Percentiles rank a stretch among this genome's conserved stretches.
These are phyloP conservation scores for Leptothorax acervorum DNA, from an alignment of 2,888 invertebrate genomes.

Conservation along the genomic window DNA sequence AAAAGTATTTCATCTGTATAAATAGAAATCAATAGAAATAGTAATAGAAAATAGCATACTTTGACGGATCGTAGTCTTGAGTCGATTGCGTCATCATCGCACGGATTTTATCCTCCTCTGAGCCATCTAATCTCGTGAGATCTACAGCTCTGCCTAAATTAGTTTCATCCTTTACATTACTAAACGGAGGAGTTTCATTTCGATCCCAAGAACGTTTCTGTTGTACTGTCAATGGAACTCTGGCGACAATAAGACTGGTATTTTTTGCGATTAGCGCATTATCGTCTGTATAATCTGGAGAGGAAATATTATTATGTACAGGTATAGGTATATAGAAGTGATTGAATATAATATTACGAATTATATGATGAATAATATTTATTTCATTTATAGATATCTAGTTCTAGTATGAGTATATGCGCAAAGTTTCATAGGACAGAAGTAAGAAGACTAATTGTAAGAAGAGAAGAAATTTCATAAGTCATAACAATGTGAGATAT, in stretches of 20 bases:
- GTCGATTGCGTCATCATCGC: slow-evolving; percentile 99
- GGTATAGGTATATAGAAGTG: too few relatives aligned
- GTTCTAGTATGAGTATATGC: background rate
- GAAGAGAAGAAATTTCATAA: too few relatives aligned
- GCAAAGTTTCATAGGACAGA: background rate
- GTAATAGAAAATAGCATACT: slow-evolving; percentile 90
- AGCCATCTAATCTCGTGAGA: slow-evolving; percentile 95
- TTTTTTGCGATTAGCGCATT: slow-evolving; percentile 98
- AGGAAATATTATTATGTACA: too few relatives aligned
- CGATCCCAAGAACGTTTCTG: slow-evolving; percentile 93
- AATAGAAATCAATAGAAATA: background rate
- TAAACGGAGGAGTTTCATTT: slow-evolving; percentile 79
- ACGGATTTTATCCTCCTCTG: slow-evolving; percentile 98
- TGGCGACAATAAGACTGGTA: slow-evolving; percentile 97
- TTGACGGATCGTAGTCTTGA: slow-evolving; percentile 98
- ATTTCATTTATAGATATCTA: background rate
- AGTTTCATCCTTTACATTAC: slow-evolving; percentile 81
- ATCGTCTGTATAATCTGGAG: slow-evolving; percentile 93
- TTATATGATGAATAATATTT: background rate
- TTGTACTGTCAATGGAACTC: slow-evolving; percentile 94
- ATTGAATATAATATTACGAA: too few relatives aligned
- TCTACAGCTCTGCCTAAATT: slow-evolving; percentile 90
- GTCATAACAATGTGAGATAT: slow-evolving; percentile 59
- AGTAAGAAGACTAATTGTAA: background rate
- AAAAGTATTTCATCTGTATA: background rate